Percentiles rank a stretch among this genome's conserved stretches.
These are phyloP conservation scores for Ibycter americanus DNA, from an alignment of 2,797 vertebrate genomes.

Conservation along the genomic window DNA sequence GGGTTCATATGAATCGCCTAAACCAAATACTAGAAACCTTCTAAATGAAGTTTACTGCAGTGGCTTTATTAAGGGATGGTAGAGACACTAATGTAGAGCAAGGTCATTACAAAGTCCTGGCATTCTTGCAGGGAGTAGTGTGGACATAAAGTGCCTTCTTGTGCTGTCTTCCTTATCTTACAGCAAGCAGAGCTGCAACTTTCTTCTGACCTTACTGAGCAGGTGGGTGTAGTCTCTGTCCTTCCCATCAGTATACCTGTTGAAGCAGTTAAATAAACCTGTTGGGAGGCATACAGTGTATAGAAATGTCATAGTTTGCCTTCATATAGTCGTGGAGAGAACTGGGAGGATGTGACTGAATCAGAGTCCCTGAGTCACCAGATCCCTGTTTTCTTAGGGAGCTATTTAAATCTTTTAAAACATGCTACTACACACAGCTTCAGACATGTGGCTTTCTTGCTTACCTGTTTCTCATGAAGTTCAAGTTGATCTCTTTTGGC, in stretches of 20 bases:
- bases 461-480: background rate
- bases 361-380: slow-evolving; percentile 12
- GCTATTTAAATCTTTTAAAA: background rate
- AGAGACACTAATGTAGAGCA: background rate
- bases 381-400: background rate
- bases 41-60: background rate
- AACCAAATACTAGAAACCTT: background rate
- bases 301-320: background rate
- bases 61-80: background rate
- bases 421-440: background rate
- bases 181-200: background rate
- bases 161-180: background rate
- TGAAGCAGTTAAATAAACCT: background rate
- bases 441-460: background rate
- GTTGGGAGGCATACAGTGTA: background rate
- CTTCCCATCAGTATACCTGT: background rate
- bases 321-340: background rate
- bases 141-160: background rate
- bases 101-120: background rate
- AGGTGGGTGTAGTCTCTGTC: background rate
- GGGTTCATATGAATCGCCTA: background rate
- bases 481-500: background rate
- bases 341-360: background rate
- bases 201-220: background rate
- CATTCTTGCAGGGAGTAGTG: background rate